phyloP scores from a whole-genome alignment of 2,113 vertebrate genomes.

The Hiodon tergisus region DNA sequence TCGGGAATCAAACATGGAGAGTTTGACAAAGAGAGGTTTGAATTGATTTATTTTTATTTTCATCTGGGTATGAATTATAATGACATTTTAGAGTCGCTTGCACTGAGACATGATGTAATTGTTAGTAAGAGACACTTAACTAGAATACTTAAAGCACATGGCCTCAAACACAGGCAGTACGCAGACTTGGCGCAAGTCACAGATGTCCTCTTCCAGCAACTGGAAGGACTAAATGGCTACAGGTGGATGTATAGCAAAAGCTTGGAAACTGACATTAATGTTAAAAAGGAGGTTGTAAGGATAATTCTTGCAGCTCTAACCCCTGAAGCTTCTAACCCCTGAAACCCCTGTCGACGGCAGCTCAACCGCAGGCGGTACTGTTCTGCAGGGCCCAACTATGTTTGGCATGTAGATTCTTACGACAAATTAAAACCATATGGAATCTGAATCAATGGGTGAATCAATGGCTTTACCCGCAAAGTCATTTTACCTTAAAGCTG shows the following conservation, averaged over 20 bases:
- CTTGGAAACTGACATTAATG: not conserved
- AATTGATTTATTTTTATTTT: constrained; percentile 3
- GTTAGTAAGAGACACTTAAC: constrained; percentile 2
- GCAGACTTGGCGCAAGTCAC: not conserved
- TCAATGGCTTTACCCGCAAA: constrained; percentile 25
- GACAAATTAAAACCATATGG: constrained; percentile 28
- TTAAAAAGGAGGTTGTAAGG: too few relatives aligned
- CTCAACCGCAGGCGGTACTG: too few relatives aligned
- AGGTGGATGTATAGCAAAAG: not conserved
- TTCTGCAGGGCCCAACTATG: constrained; percentile 12
- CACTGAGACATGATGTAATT: not conserved
- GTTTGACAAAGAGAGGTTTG: not conserved
- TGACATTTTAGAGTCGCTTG: not conserved
- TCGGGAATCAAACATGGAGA: not conserved
- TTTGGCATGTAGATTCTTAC: constrained; percentile 32
- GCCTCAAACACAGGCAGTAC: not conserved
- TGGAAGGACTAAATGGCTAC: constrained; percentile 4
- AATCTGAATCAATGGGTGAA: constrained; percentile 26
- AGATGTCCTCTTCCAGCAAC: not conserved
- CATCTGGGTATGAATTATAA: constrained; percentile 3
- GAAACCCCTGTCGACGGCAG: too few relatives aligned
- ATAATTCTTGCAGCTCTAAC: too few relatives aligned
- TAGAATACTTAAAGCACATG: not conserved
- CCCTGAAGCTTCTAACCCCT: too few relatives aligned
- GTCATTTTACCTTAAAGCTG: constrained; percentile 23